Percentiles rank a stretch among this genome's conserved stretches.
Conservation (phyloP, 2,797 vertebrate genomes). For the Gymnothorax javanicus region DNA sequence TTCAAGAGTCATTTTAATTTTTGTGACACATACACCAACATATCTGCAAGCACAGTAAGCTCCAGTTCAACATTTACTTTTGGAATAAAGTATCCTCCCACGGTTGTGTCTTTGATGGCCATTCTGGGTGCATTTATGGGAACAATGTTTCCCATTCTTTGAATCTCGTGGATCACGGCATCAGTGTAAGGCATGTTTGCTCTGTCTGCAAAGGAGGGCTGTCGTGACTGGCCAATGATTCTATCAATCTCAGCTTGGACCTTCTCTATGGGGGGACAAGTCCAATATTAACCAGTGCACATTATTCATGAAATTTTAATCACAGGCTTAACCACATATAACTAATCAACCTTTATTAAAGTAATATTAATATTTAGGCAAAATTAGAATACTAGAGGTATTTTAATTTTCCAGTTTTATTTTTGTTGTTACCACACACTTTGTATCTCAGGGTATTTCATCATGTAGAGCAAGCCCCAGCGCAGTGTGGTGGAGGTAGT, state of each 20-base stretch:
- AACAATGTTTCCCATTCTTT: constrained; percentile 74
- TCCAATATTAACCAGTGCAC: not conserved
- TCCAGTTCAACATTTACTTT: constrained; percentile 68
- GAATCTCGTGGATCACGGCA: constrained; percentile 80
- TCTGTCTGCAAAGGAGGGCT: constrained; percentile 66
- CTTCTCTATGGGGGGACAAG: constrained; percentile 63
- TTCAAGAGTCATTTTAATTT: not conserved
- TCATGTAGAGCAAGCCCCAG: constrained; percentile 84
- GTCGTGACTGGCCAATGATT: constrained; percentile 71
- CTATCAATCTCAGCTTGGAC: constrained; percentile 81
- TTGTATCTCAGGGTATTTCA: constrained; percentile 77
- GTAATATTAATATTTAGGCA: not conserved
- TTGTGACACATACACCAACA: not conserved
- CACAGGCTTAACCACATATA: not conserved
- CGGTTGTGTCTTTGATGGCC: constrained; percentile 58
- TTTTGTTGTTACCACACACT: constrained; percentile 60
- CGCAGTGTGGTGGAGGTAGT: constrained; percentile 81
- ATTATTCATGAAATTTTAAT: not conserved
- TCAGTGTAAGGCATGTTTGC: constrained; percentile 79
- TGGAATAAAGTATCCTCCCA: constrained; percentile 75
- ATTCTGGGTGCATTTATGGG: constrained; percentile 72
- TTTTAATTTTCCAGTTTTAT: not conserved
- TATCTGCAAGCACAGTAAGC: not conserved
- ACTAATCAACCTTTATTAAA: not conserved
- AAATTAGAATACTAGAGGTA: not conserved